Evolutionary conservation across 2,797 vertebrate genomes (phyloP).

Genomic region (Xenopus petersii): DNA sequence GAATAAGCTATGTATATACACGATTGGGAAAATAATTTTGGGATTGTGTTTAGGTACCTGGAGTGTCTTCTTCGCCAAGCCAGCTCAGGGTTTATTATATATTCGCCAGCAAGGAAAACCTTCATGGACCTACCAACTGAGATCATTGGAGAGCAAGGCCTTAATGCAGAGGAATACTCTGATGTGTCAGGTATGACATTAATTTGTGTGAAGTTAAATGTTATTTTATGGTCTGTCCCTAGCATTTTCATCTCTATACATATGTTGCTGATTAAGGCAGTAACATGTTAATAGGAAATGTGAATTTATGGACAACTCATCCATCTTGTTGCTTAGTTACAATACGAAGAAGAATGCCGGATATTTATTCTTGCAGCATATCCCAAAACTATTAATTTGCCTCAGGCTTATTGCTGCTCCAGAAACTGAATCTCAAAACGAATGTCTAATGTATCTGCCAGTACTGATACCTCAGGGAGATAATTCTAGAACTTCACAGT

Average conservation of each 20-base stretch:
- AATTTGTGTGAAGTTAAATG: no score
- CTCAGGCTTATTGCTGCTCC: neutral
- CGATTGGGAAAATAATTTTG: neutral
- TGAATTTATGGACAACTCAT: neutral
- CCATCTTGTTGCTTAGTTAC: slow-evolving; percentile 1
- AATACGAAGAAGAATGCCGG: neutral
- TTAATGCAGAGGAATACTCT: slow-evolving; percentile 87
- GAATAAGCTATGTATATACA: no score
- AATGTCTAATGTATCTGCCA: no score
- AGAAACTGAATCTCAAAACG: no score
- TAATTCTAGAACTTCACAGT: no score
- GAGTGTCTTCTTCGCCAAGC: slow-evolving; percentile 87
- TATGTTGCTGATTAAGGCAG: neutral
- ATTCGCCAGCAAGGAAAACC: slow-evolving; percentile 80
- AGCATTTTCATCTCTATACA: no score
- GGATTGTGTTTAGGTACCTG: slow-evolving; percentile 73
- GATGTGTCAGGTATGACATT: slow-evolving; percentile 75
- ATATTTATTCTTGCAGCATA: neutral
- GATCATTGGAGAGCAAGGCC: slow-evolving; percentile 68
- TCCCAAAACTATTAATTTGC: neutral
- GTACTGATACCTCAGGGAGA: no score
- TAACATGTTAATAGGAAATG: neutral
- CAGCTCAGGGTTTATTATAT: slow-evolving; percentile 75
- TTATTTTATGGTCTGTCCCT: no score
- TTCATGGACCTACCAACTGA: slow-evolving; percentile 68